A percentile compares a stretch with the other conserved stretches of the same genome.
Conservation (phyloP, 2,113 vertebrate genomes). For the Beaufortia kweichowensis region DNA sequence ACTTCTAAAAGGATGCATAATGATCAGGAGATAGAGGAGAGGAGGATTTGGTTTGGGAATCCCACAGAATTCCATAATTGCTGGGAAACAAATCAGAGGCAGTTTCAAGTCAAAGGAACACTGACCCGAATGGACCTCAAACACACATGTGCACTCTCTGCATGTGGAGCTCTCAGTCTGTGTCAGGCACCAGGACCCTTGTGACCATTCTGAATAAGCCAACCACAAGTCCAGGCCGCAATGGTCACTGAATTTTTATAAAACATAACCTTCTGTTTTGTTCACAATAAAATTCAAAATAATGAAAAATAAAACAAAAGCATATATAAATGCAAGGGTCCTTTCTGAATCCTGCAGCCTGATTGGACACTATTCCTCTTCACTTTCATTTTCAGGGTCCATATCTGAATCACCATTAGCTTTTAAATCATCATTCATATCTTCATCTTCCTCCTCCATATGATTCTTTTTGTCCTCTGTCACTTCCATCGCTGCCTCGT, state of each 20-base stretch:
- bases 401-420: constrained; percentile 92
- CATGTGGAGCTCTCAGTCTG: constrained; percentile 12
- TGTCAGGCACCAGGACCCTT: constrained; percentile 13
- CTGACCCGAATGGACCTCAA: constrained; percentile 6
- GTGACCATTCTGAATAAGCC: constrained; percentile 12
- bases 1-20: constrained; percentile 1
- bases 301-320: constrained; percentile 78
- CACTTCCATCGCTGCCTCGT: constrained; percentile 66
- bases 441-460: constrained; percentile 59
- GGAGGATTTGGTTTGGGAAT: not conserved
- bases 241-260: constrained; percentile 53
- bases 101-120: constrained; percentile 12
- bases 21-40: not conserved
- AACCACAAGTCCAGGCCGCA: constrained; percentile 34
- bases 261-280: constrained; percentile 56
- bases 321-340: constrained; percentile 74
- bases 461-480: constrained; percentile 67
- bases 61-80: constrained; percentile 15
- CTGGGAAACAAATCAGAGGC: constrained; percentile 1
- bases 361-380: constrained; percentile 83
- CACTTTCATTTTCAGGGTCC: constrained; percentile 91
- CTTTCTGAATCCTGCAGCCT: constrained; percentile 48
- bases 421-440: constrained; percentile 82
- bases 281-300: constrained; percentile 76
- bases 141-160: not conserved